Evolutionary conservation across 2,797 vertebrate species (phyloP).

Genomic region (Okamejei kenojei): DNA sequence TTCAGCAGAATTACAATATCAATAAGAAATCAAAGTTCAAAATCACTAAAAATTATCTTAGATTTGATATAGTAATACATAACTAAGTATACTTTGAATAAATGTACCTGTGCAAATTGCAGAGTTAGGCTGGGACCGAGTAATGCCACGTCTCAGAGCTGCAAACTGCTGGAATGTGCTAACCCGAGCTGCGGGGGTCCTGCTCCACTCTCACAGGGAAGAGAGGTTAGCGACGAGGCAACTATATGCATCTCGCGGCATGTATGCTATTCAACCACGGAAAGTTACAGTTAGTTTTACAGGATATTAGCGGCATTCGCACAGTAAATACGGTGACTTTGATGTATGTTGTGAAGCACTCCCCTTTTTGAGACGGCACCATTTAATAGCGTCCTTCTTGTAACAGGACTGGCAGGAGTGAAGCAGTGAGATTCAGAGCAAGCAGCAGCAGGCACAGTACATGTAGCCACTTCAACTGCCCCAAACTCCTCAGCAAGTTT

Average conservation of each 20-base stretch:
- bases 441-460: background rate
- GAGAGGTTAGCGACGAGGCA: background rate
- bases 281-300: background rate
- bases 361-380: conserved; percentile 21
- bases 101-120: conserved; percentile 8
- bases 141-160: conserved; percentile 30
- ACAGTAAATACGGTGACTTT: background rate
- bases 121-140: background rate
- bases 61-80: background rate
- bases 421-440: background rate
- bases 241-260: background rate
- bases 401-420: conserved; percentile 1
- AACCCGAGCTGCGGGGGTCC: background rate
- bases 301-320: background rate
- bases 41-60: conserved; percentile 1
- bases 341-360: background rate
- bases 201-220: background rate
- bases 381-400: background rate
- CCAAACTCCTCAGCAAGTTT: conserved; percentile 18
- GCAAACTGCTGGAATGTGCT: conserved; percentile 34
- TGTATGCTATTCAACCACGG: background rate
- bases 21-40: background rate
- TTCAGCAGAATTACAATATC: background rate
- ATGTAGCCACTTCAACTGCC: background rate
- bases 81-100: background rate